Conservation (phyloP, 2,113 vertebrate genomes). For the Trematomus loennbergii region DNA sequence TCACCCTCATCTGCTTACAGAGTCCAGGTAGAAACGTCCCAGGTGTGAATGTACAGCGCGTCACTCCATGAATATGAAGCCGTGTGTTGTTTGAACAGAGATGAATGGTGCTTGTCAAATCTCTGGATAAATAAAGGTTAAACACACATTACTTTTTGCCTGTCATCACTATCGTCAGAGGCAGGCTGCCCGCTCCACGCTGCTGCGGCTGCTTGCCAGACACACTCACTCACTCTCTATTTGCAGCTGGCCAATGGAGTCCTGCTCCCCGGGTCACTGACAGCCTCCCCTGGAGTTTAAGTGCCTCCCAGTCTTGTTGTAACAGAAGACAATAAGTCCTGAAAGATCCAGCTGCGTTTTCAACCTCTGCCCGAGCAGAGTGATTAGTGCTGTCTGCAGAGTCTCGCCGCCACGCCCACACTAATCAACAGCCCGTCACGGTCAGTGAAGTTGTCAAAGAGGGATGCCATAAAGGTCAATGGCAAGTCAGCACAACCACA, state of each 20-base stretch:
- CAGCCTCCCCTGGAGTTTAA: slow-evolving; percentile 20
- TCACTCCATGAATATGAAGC: slow-evolving; percentile 31
- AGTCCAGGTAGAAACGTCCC: slow-evolving; percentile 13
- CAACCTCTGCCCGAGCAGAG: slow-evolving; percentile 25
- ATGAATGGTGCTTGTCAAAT: slow-evolving; percentile 35
- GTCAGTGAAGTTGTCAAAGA: slow-evolving; percentile 26
- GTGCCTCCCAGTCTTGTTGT: slow-evolving; percentile 3
- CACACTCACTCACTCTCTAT: slow-evolving; percentile 1
- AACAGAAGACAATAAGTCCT: slow-evolving; percentile 24
- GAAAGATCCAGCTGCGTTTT: slow-evolving; percentile 26
- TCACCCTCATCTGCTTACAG: slow-evolving; percentile 8
- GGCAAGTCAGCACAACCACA: slow-evolving; percentile 14
- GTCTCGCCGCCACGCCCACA: slow-evolving; percentile 33
- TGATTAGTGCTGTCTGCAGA: slow-evolving; percentile 11
- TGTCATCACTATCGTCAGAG: slow-evolving; percentile 30
- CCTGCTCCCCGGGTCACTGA: not conserved
- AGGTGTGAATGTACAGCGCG: slow-evolving; percentile 37
- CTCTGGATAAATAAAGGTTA: slow-evolving; percentile 50
- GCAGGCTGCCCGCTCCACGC: slow-evolving; percentile 10
- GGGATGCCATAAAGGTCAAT: slow-evolving; percentile 25
- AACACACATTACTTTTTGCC: slow-evolving; percentile 44
- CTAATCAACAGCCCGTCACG: slow-evolving; percentile 38
- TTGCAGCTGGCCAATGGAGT: slow-evolving; percentile 1
- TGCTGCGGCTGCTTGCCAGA: slow-evolving; percentile 16
- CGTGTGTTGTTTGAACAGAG: slow-evolving; percentile 35